A percentile compares a stretch with the other conserved stretches of the same genome.
Conservation (phyloP, 2,888 invertebrate species). For the Papilio demoleus region DNA sequence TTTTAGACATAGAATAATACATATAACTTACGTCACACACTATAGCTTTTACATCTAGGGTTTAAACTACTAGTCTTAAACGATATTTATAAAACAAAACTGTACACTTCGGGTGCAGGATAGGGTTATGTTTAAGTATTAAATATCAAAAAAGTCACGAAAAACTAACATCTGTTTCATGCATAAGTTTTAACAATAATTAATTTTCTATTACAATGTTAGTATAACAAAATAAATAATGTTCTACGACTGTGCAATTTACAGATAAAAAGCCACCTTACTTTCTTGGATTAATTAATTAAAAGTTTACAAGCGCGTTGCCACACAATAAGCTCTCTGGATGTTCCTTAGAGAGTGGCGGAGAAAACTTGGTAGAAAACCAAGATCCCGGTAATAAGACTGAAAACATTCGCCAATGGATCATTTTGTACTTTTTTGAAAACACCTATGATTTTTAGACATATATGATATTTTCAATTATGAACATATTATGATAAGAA, state of each 20-base stretch:
- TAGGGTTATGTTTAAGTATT: too few species aligned
- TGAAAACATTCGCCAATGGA: not conserved
- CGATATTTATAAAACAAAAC: not conserved
- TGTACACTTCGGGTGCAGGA: too few species aligned
- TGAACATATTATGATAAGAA: too few species aligned
- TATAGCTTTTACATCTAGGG: not conserved
- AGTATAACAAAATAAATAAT: not conserved
- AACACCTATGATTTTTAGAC: too few species aligned
- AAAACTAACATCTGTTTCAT: not conserved
- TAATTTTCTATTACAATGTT: too few species aligned
- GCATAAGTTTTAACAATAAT: not conserved
- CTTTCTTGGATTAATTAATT: not conserved
- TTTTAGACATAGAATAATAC: not conserved
- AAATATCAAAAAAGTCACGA: not conserved
- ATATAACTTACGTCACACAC: not conserved
- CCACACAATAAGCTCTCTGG: not conserved
- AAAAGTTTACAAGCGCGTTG: not conserved
- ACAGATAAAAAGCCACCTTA: too few species aligned
- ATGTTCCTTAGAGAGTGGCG: not conserved
- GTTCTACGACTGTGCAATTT: too few species aligned
- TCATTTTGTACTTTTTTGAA: too few species aligned
- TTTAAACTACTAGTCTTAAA: not conserved
- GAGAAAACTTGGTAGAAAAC: not conserved
- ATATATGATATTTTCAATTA: too few species aligned
- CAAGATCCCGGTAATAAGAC: not conserved